Percentiles rank a stretch among this genome's conserved stretches.
Evolutionary conservation across 2,113 vertebrate species (phyloP).

Genomic region (Mus pahari): DNA sequence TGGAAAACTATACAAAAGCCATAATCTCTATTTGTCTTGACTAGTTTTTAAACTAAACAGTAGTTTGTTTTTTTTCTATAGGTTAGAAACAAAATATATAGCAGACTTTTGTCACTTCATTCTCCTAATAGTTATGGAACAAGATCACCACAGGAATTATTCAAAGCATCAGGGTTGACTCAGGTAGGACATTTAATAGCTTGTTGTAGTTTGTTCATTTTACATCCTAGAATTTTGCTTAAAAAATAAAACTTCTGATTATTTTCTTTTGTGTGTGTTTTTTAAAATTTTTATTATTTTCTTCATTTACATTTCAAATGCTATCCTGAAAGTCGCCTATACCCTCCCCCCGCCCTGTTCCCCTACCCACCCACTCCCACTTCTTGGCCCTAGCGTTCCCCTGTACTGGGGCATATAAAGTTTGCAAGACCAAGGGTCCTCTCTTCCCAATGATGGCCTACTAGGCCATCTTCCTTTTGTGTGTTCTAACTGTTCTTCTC

Average conservation of each 20-base stretch:
- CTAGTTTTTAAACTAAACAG: constrained; percentile 39
- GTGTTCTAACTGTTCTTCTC: background rate
- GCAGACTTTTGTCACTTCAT: constrained; percentile 92
- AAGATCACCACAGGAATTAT: constrained; percentile 95
- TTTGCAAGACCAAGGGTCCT: no score
- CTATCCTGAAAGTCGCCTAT: no score
- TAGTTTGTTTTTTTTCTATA: constrained; percentile 76
- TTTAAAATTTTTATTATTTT: no score
- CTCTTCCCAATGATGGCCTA: no score
- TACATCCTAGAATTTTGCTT: constrained; percentile 19
- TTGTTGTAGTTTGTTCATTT: background rate
- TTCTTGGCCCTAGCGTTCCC: no score
- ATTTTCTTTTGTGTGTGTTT: constrained; percentile 52
- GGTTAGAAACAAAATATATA: constrained; percentile 97
- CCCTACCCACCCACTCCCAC: no score
- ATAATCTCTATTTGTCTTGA: constrained; percentile 46
- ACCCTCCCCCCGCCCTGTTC: no score
- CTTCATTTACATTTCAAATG: no score
- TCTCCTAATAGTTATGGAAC: constrained; percentile 93
- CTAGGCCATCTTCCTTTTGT: constrained; percentile 56
- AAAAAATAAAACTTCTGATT: constrained; percentile 51
- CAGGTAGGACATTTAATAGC: constrained; percentile 88
- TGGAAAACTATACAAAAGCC: background rate
- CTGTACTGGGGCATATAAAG: no score
- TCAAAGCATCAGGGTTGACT: constrained; percentile 95